Evolutionary conservation across 2,888 invertebrate genomes (phyloP).

Genomic region (Sphaerophoria taeniata): DNA sequence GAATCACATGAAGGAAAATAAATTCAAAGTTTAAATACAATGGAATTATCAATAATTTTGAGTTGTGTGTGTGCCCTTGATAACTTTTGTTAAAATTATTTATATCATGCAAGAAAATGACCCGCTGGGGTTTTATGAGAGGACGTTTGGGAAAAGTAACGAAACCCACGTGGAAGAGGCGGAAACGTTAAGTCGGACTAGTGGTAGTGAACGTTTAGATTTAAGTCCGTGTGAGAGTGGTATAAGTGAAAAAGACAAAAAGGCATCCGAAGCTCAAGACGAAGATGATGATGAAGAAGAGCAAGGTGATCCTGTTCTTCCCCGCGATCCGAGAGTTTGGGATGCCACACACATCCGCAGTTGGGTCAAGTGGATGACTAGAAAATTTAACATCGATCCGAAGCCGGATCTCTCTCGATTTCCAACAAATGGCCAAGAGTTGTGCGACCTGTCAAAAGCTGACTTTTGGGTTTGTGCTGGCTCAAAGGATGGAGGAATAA

Average conservation of each 20-base stretch:
- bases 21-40: conserved; percentile 40
- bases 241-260: conserved; percentile 55
- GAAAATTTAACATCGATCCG: conserved; percentile 85
- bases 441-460: conserved; percentile 85
- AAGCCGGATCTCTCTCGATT: conserved; percentile 84
- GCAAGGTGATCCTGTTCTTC: conserved; percentile 76
- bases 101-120: conserved; percentile 78
- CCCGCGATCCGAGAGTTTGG: conserved; percentile 87
- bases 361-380: conserved; percentile 87
- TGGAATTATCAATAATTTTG: conserved; percentile 46
- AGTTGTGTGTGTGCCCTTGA: conserved; percentile 17
- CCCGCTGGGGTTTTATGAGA: conserved; percentile 75
- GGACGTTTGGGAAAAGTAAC: conserved; percentile 76
- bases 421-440: conserved; percentile 84
- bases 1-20: conserved; percentile 52
- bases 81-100: conserved; percentile 53
- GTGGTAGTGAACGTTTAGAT: conserved; percentile 49
- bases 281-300: background rate
- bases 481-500: conserved; percentile 83
- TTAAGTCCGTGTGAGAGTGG: conserved; percentile 47
- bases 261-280: conserved; percentile 19
- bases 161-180: conserved; percentile 76
- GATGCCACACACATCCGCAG: conserved; percentile 84
- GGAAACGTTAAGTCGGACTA: conserved; percentile 60
- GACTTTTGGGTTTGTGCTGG: conserved; percentile 85